Evolutionary conservation across 92 coral and sea anemone species (phyloP).

Genomic region (Epizoanthus rinbou): DNA sequence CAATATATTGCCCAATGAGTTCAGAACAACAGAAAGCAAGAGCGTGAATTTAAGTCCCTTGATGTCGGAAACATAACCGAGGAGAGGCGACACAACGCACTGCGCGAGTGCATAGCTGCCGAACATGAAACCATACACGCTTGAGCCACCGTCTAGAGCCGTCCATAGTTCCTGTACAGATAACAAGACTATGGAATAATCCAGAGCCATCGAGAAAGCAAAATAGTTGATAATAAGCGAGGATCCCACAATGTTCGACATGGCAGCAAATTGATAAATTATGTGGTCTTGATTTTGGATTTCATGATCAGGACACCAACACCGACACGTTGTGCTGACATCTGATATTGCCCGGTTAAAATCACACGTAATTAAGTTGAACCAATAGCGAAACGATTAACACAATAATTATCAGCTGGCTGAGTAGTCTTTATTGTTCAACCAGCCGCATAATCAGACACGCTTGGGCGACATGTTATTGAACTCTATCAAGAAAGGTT

Average conservation of each 20-base stretch:
- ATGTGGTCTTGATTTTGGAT: not conserved
- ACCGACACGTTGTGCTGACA: not conserved
- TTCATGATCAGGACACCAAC: not conserved
- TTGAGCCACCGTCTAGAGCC: conserved; percentile 71
- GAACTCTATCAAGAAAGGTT: too few species aligned
- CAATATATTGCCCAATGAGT: conserved; percentile 79
- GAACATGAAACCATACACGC: conserved; percentile 80
- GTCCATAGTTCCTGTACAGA: conserved; percentile 86
- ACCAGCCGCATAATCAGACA: conserved; percentile 17
- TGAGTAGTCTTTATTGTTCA: not conserved
- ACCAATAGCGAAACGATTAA: conserved; percentile 11
- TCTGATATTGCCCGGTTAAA: conserved; percentile 11
- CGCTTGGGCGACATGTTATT: not conserved
- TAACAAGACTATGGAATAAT: conserved; percentile 83
- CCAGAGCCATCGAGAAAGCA: conserved; percentile 91
- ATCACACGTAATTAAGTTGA: not conserved
- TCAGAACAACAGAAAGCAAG: conserved; percentile 72
- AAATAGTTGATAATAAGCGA: conserved; percentile 79
- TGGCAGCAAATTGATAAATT: conserved; percentile 16
- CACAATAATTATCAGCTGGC: not conserved
- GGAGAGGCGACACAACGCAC: conserved; percentile 79
- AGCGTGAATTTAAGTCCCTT: conserved; percentile 90
- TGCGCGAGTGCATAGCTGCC: conserved; percentile 96
- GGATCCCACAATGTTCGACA: conserved; percentile 64
- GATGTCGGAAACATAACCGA: conserved; percentile 92